Percentiles rank a stretch among this genome's conserved stretches.
These are phyloP conservation scores for Ormyrus pomaceus DNA, from an alignment of 2,888 invertebrate species.

Conservation along the genomic window DNA sequence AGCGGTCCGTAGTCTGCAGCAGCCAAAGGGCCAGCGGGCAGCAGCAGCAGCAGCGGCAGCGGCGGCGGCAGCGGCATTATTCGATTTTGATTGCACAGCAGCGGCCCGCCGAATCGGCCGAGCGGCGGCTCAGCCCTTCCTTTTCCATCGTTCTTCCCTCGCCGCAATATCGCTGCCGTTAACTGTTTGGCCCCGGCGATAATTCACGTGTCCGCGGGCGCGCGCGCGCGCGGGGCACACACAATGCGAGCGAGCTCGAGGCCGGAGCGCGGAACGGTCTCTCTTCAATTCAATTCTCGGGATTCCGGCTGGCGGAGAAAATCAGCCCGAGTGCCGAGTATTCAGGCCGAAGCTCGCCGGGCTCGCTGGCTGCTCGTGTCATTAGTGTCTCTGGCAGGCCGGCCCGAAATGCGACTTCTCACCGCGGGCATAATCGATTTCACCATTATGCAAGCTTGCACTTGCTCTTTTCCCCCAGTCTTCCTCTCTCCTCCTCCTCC, in stretches of 20 bases:
- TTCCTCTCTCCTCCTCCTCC: background rate
- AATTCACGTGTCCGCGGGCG: too few relatives aligned
- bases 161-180: too few relatives aligned
- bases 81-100: too few relatives aligned
- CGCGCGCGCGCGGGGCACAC: background rate
- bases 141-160: too few relatives aligned
- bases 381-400: conserved; percentile 7
- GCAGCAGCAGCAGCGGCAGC: background rate
- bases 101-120: too few relatives aligned
- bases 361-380: background rate
- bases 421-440: conserved; percentile 21
- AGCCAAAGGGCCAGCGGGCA: background rate
- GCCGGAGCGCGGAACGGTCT: background rate
- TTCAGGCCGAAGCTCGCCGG: background rate
- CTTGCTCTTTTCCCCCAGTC: background rate
- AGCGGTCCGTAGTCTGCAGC: too few relatives aligned
- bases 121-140: too few relatives aligned
- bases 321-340: background rate
- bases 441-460: conserved; percentile 7
- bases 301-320: conserved; percentile 1
- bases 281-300: background rate
- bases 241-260: background rate
- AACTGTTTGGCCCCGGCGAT: too few relatives aligned
- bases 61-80: too few relatives aligned
- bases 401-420: conserved; percentile 10